Evolutionary conservation across 2,888 invertebrate species (phyloP), one percentile per base, ranked within the genome.

Genomic region (Heliconius sara): DNA sequence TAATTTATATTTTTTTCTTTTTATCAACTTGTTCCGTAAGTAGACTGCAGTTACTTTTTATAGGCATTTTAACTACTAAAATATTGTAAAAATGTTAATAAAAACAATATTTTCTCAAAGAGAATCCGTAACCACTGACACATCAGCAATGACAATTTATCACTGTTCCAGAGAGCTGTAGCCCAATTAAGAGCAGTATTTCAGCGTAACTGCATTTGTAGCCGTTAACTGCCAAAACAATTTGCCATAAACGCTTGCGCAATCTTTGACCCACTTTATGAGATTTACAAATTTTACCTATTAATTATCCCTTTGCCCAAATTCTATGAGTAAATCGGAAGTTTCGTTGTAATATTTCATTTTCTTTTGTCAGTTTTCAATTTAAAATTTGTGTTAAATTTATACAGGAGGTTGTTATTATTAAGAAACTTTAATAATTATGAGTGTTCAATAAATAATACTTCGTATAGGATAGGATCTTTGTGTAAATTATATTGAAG

Each of bases 191-290:
- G 27, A 76, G 74, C 79, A 66, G 19, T 70, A 76, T 60, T 65
- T 76, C 67, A 78, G 71, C 52, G 71, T 75, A 75, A 82, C 75
- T 78, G 75, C 81, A 79, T 81, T 76, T 80, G 78, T 78, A 77
- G 71, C 68, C 60, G 66, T 83, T 79, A 80, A 77, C 83, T 83
- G 84, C 84, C 83, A 83, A 82, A 83, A 83, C 82, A 84, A 84
- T 84, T 84, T 83, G 83, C 78, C 80, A 75, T 80, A 82, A 83
- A 80, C 77, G 70, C 63, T 77, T 80, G 72, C 63, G 78, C 82
- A 82, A 83, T 83, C 79, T 84, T 82, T 81, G 82, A 79, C 84
- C 83, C 68, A 83, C 72, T 83, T 80, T 80, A 57, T 70, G 78
- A 25, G 78, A 80, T 79, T 80, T 79, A 81, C 79, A 75, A 78